These are phyloP conservation scores for Lasioglossum villosulum DNA, from an alignment of 2,888 invertebrate genomes.

Conservation along the genomic window DNA sequence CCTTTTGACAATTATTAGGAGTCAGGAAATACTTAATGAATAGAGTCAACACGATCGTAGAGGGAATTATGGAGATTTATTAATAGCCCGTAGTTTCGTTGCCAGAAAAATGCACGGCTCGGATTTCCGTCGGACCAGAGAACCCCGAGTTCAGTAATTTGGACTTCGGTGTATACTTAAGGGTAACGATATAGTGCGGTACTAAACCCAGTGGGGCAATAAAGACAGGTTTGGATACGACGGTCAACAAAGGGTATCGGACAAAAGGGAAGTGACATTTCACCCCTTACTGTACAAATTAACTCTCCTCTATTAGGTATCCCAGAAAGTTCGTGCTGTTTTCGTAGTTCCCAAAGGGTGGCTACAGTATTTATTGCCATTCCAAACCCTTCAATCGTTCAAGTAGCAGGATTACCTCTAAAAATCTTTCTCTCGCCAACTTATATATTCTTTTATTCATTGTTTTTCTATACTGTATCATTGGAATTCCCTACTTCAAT, in stretches of 20 bases:
- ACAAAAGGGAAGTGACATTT: conserved; percentile 11
- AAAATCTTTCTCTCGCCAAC: neutral
- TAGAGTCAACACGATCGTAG: neutral
- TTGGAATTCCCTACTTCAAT: neutral
- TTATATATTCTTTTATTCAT: neutral
- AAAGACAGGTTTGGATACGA: conserved; percentile 5
- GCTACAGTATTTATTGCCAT: neutral
- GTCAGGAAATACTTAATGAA: neutral
- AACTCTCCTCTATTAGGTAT: conserved; percentile 1
- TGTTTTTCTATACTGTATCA: neutral
- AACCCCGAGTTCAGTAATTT: neutral
- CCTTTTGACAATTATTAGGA: neutral
- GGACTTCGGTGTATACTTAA: conserved; percentile 5
- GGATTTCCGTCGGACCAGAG: neutral
- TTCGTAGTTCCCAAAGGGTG: neutral
- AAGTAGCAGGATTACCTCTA: neutral
- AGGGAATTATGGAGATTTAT: conserved; percentile 2
- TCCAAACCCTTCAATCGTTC: neutral
- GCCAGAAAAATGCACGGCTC: neutral
- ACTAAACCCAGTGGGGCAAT: neutral
- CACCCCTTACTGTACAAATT: conserved; percentile 11
- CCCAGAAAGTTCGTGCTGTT: conserved; percentile 8
- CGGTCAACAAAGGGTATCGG: conserved; percentile 9
- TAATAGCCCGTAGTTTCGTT: neutral
- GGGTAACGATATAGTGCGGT: conserved; percentile 1